These are phyloP conservation scores for Xestia sexstrigata DNA, from an alignment of 2,888 invertebrate species.

Conservation along the genomic window DNA sequence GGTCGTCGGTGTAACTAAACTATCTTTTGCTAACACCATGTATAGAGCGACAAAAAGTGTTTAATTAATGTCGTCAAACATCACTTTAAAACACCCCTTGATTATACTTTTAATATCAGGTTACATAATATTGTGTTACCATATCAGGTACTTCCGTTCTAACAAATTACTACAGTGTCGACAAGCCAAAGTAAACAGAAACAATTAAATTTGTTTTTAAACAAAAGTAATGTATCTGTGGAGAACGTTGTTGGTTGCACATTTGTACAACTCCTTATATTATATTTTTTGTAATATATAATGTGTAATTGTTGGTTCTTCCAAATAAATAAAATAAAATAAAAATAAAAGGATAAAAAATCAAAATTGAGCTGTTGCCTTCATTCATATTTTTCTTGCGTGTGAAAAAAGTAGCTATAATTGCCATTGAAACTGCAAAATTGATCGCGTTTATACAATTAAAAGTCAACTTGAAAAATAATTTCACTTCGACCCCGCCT, in stretches of 20 bases:
- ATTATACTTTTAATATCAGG: not conserved
- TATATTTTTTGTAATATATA: no score
- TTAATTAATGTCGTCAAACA: constrained; percentile 12
- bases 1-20: no score
- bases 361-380: no score
- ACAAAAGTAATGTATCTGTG: no score
- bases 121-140: not conserved
- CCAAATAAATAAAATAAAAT: no score
- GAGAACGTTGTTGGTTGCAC: no score
- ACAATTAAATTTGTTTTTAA: not conserved
- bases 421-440: constrained; percentile 23
- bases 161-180: not conserved
- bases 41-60: not conserved
- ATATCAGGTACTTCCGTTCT: not conserved
- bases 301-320: no score
- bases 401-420: constrained; percentile 2
- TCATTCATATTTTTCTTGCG: not conserved
- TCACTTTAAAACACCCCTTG: not conserved
- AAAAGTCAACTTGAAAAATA: constrained; percentile 47
- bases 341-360: not conserved
- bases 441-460: constrained; percentile 48
- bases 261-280: no score
- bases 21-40: not conserved
- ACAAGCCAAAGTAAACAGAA: not conserved
- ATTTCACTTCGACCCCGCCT: constrained; percentile 52